Conservation (phyloP, 2,888 invertebrate genomes). For the Altica lythri region DNA sequence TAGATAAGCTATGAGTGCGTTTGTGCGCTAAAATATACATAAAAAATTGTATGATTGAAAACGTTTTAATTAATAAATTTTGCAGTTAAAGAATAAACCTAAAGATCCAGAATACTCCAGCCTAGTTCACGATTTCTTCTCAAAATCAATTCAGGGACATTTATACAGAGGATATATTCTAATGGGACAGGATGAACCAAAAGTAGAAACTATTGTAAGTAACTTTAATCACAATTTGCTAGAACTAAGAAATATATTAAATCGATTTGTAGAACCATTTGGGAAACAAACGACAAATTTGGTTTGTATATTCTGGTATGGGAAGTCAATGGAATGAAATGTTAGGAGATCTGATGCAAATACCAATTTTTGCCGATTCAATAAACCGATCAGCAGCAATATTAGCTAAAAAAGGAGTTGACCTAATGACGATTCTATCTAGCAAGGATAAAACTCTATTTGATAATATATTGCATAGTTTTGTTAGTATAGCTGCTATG, state of each 20-base stretch:
- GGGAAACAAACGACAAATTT: conserved; percentile 60
- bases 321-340: conserved; percentile 75
- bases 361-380: conserved; percentile 69
- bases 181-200: conserved; percentile 48
- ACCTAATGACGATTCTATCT: conserved; percentile 67
- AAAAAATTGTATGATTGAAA: too few relatives aligned
- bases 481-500: conserved; percentile 75
- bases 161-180: conserved; percentile 68
- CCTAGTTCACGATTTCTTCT: conserved; percentile 59
- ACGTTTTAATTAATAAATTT: conserved; percentile 9
- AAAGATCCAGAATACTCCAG: conserved; percentile 60
- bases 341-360: conserved; percentile 68
- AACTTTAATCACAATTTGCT: too few relatives aligned
- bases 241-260: too few relatives aligned
- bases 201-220: conserved; percentile 51
- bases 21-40: too few relatives aligned
- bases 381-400: conserved; percentile 64
- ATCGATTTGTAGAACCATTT: conserved; percentile 52
- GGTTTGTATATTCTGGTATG: conserved; percentile 78
- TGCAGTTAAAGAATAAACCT: conserved; percentile 61
- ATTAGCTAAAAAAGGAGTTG: conserved; percentile 64
- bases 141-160: conserved; percentile 62
- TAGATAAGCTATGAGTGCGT: too few relatives aligned
- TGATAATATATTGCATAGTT: conserved; percentile 70
- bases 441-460: conserved; percentile 62